These are phyloP conservation scores for Pituophis catenifer DNA, from an alignment of 2,113 vertebrate species.

Conservation along the genomic window DNA sequence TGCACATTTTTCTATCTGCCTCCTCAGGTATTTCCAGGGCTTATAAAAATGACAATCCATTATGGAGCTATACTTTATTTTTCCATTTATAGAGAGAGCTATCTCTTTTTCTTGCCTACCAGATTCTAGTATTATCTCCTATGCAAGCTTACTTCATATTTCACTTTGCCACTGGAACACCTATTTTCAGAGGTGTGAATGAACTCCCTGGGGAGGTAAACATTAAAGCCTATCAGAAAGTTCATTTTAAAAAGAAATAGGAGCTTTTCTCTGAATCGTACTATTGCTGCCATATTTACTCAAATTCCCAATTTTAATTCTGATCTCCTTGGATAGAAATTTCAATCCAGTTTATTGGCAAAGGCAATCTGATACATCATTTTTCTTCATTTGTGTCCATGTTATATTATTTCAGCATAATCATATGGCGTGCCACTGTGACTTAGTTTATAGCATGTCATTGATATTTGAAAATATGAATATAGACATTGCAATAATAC, in stretches of 20 bases:
- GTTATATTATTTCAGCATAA: conserved; percentile 76
- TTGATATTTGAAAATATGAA: conserved; percentile 71
- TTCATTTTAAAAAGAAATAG: conserved; percentile 66
- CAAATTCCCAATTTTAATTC: conserved; percentile 68
- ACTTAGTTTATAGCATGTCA: conserved; percentile 68
- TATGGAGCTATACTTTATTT: conserved; percentile 49
- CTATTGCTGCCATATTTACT: conserved; percentile 68
- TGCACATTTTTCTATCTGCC: conserved; percentile 44
- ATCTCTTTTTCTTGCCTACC: conserved; percentile 35
- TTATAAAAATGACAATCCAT: conserved; percentile 33
- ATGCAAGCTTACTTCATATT: conserved; percentile 62
- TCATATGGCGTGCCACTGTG: conserved; percentile 53
- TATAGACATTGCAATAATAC: conserved; percentile 66
- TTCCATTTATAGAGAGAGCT: conserved; percentile 54
- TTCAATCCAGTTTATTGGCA: conserved; percentile 45
- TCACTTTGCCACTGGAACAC: conserved; percentile 61
- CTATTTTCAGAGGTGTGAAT: conserved; percentile 62
- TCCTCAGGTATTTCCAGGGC: conserved; percentile 38
- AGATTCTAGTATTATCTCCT: conserved; percentile 63
- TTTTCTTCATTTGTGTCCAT: conserved; percentile 70
- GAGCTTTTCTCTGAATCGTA: conserved; percentile 61
- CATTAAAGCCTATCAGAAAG: conserved; percentile 60
- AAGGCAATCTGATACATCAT: conserved; percentile 56
- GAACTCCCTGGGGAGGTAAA: conserved; percentile 67
- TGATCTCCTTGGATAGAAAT: conserved; percentile 53